phyloP scores from a whole-genome alignment of 1,140 invertebrate species.

The Platorchestia sp. region DNA sequence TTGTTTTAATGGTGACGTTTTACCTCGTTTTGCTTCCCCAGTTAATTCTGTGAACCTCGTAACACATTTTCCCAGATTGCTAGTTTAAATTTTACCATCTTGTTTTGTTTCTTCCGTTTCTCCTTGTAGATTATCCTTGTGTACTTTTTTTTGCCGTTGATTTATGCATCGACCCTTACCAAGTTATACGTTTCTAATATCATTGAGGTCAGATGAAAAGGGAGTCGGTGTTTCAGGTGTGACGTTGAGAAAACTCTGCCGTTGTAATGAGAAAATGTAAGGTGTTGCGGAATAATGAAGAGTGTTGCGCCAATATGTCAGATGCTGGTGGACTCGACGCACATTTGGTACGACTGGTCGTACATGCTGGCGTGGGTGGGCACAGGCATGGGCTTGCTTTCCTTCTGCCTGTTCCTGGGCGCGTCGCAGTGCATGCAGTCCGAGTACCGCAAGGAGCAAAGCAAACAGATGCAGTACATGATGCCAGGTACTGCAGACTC shows the following conservation, averaged over 20 bases:
- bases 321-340: conserved; percentile 87
- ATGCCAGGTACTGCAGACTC: conserved; percentile 86
- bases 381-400: conserved; percentile 86
- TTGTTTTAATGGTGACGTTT: neutral
- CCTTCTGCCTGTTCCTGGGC: conserved; percentile 86
- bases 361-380: conserved; percentile 96
- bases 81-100: neutral
- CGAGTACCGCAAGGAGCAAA: conserved; percentile 87
- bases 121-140: neutral
- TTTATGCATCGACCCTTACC: neutral
- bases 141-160: neutral
- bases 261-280: neutral
- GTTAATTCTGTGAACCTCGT: neutral
- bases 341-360: conserved; percentile 93
- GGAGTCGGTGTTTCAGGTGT: neutral
- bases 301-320: conserved; percentile 70
- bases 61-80: neutral
- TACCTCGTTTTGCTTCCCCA: neutral
- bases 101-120: neutral
- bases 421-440: conserved; percentile 92
- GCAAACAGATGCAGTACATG: conserved; percentile 96
- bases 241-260: neutral
- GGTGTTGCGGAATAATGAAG: neutral
- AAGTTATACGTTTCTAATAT: neutral
- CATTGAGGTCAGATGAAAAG: neutral